phyloP scores from a whole-genome alignment of 2,888 invertebrate species.

The Parnassius mnemosyne region DNA sequence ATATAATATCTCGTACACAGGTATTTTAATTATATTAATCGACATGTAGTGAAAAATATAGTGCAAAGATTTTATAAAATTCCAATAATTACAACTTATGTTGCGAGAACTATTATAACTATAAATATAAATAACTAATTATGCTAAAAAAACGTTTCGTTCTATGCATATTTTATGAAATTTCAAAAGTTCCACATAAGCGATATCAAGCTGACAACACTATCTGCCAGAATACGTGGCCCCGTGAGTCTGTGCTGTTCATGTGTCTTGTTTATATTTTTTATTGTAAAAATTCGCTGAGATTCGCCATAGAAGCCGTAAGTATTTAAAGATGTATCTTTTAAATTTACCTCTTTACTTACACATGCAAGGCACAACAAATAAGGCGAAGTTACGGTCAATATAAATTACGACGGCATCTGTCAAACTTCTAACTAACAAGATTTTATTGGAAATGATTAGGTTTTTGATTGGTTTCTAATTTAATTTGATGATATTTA shows the following conservation, averaged over 20 bases:
- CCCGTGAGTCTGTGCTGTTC: constrained; percentile 60
- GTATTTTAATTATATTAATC: too few species aligned
- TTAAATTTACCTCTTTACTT: constrained; percentile 26
- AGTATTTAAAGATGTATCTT: constrained; percentile 44
- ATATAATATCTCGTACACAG: not conserved
- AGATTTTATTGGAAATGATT: constrained; percentile 35
- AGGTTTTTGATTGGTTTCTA: constrained; percentile 24
- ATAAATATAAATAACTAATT: too few species aligned
- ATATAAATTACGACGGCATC: constrained; percentile 51
- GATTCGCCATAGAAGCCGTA: constrained; percentile 57
- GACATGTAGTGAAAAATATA: too few species aligned
- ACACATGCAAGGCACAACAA: constrained; percentile 20
- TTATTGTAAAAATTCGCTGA: constrained; percentile 58
- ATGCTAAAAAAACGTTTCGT: constrained; percentile 40
- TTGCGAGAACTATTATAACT: too few species aligned
- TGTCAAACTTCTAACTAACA: constrained; percentile 52
- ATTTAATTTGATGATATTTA: constrained; percentile 14
- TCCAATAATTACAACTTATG: too few species aligned
- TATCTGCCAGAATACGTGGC: constrained; percentile 73
- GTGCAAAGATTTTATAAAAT: too few species aligned
- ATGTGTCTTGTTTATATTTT: constrained; percentile 75
- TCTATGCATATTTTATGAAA: constrained; percentile 38
- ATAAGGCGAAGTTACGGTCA: constrained; percentile 29
- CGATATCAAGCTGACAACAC: constrained; percentile 68
- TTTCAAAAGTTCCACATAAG: constrained; percentile 79